Evolutionary conservation across 2,888 invertebrate genomes (phyloP).

Genomic region (Villa cingulata): DNA sequence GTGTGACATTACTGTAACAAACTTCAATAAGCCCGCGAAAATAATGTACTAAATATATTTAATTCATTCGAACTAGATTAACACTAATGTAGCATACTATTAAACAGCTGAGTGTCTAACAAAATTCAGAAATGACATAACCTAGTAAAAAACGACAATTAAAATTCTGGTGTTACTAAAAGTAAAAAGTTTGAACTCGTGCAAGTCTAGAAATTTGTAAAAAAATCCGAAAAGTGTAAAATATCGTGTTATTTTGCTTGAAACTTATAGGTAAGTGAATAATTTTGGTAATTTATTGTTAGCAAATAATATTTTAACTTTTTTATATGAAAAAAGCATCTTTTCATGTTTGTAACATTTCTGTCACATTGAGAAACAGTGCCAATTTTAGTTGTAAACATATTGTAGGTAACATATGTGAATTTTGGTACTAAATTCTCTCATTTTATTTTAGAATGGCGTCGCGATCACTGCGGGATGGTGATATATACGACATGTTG

Average conservation of each 20-base stretch:
- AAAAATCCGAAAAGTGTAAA: neutral
- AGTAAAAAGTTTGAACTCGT: no score
- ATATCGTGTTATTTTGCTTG: neutral
- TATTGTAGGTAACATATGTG: no score
- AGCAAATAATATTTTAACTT: neutral
- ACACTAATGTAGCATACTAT: no score
- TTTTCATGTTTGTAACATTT: constrained; percentile 2
- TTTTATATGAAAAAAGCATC: neutral
- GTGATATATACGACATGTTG: neutral
- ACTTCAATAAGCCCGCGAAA: neutral
- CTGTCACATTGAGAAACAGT: neutral
- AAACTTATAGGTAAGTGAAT: neutral
- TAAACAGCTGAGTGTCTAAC: no score
- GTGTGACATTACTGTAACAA: neutral
- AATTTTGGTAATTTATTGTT: neutral
- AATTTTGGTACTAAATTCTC: neutral
- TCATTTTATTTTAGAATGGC: constrained; percentile 1
- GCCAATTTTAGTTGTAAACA: neutral
- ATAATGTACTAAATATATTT: neutral
- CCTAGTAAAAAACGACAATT: no score
- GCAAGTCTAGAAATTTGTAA: no score
- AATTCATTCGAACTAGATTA: neutral
- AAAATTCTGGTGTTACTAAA: no score
- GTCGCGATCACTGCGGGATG: neutral
- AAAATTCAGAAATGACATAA: no score